These are phyloP conservation scores for Pseudococcus longispinus DNA, from an alignment of 2,888 invertebrate genomes.

Conservation along the genomic window DNA sequence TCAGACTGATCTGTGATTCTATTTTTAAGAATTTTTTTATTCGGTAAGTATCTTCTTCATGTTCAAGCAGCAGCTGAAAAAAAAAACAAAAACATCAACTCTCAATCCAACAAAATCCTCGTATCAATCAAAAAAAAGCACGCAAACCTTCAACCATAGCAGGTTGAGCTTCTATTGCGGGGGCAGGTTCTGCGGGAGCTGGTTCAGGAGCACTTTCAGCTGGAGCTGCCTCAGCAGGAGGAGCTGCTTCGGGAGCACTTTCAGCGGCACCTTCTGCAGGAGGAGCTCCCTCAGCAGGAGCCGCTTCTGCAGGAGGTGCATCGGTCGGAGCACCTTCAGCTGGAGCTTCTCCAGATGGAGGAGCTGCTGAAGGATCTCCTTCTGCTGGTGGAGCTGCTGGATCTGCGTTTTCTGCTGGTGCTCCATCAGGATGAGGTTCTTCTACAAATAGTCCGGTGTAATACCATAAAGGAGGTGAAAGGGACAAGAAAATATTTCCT, in stretches of 20 bases:
- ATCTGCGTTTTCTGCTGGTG: slow-evolving; percentile 48
- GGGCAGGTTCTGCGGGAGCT: slow-evolving; percentile 50
- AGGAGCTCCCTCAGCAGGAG: slow-evolving; percentile 58
- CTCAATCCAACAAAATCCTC: neutral
- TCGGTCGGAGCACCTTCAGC: slow-evolving; percentile 61
- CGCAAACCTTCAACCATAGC: slow-evolving; percentile 41
- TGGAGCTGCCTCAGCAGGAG: slow-evolving; percentile 61
- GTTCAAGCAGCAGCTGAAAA: slow-evolving; percentile 21
- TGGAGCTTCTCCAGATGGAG: slow-evolving; percentile 55
- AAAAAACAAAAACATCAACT: neutral
- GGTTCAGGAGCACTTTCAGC: slow-evolving; percentile 60
- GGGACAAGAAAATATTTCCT: neutral
- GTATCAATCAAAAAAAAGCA: too few relatives aligned
- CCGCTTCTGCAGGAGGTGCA: slow-evolving; percentile 62
- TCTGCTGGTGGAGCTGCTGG: slow-evolving; percentile 58
- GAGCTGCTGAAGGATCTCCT: neutral
- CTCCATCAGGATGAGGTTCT: slow-evolving; percentile 51
- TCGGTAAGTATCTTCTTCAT: neutral
- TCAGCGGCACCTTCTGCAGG: slow-evolving; percentile 60
- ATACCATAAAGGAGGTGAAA: neutral
- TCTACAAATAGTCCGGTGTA: neutral
- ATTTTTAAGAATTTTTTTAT: slow-evolving; percentile 17
- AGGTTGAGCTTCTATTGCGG: slow-evolving; percentile 41
- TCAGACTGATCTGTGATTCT: slow-evolving; percentile 23
- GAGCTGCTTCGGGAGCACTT: slow-evolving; percentile 61